phyloP scores from a whole-genome alignment of 2,888 invertebrate genomes.

The Resseliella maxima region DNA sequence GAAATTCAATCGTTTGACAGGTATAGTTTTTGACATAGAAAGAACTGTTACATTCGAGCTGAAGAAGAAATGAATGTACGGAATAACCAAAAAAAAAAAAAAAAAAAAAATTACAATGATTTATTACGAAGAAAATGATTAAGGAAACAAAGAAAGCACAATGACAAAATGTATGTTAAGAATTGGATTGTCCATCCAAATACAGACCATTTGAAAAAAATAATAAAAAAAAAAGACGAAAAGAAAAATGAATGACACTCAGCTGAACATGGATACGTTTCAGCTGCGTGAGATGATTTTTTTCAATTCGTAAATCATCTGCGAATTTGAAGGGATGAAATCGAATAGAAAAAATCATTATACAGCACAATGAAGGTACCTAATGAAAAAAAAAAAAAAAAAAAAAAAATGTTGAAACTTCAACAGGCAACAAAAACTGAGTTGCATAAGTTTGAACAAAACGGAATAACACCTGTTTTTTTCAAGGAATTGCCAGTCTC shows the following conservation, averaged over 20 bases:
- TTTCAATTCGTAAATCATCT: constrained; percentile 12
- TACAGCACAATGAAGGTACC: not conserved
- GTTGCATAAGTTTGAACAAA: not conserved
- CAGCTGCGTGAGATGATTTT: not conserved
- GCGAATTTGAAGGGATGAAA: constrained; percentile 15
- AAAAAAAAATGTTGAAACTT: constrained; percentile 17
- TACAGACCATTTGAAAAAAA: constrained; percentile 12
- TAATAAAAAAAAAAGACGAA: not conserved
- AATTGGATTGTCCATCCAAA: constrained; percentile 6
- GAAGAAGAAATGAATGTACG: too few species aligned
- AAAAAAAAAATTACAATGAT: not conserved
- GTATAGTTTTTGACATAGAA: too few species aligned
- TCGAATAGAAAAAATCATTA: constrained; percentile 20
- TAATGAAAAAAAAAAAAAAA: not conserved
- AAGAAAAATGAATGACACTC: not conserved
- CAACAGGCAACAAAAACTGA: not conserved
- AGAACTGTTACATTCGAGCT: too few species aligned
- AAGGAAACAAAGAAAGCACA: not conserved
- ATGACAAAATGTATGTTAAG: constrained; percentile 9
- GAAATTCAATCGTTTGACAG: too few species aligned
- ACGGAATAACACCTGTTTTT: constrained; percentile 27
- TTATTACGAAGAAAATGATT: not conserved
- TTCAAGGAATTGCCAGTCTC: not conserved
- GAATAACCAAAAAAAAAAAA: too few species aligned
- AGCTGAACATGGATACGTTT: constrained; percentile 1